These are phyloP conservation scores for Caenorhabditis virilis DNA, from an alignment of 2,888 invertebrate species.

Conservation along the genomic window DNA sequence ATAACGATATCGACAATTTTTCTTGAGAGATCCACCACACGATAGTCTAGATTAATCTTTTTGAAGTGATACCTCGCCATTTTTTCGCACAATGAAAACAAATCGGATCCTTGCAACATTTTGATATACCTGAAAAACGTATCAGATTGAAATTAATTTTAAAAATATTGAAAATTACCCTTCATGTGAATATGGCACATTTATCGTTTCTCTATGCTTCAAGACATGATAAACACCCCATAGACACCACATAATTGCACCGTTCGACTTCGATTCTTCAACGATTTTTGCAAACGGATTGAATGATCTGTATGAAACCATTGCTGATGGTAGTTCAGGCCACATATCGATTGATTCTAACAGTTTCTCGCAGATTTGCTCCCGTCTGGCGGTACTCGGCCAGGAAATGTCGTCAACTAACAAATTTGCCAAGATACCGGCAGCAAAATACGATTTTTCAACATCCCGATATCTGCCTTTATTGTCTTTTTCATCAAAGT, in stretches of 20 bases:
- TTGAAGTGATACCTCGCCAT: slow-evolving; percentile 12
- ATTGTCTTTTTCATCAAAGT: slow-evolving; percentile 28
- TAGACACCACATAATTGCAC: slow-evolving; percentile 80
- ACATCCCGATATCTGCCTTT: slow-evolving; percentile 72
- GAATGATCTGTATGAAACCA: slow-evolving; percentile 79
- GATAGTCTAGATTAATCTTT: slow-evolving; percentile 12
- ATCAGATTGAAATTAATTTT: neutral
- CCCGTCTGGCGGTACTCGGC: slow-evolving; percentile 9
- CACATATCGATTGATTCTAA: slow-evolving; percentile 72
- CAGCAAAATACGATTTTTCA: slow-evolving; percentile 78
- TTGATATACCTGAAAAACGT: slow-evolving; percentile 25
- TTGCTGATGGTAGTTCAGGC: slow-evolving; percentile 78
- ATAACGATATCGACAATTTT: slow-evolving; percentile 21
- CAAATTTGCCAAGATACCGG: slow-evolving; percentile 52
- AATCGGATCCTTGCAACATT: slow-evolving; percentile 17
- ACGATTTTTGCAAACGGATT: slow-evolving; percentile 78
- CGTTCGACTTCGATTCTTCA: slow-evolving; percentile 74
- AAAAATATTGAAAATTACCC: slow-evolving; percentile 13
- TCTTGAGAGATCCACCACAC: slow-evolving; percentile 22
- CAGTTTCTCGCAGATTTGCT: slow-evolving; percentile 31
- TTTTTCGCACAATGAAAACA: slow-evolving; percentile 15
- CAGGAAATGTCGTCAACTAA: slow-evolving; percentile 15
- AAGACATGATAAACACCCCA: slow-evolving; percentile 81
- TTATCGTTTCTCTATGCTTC: slow-evolving; percentile 72
- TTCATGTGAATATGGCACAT: slow-evolving; percentile 14